Evolutionary conservation across 2,797 vertebrate species (phyloP).

Genomic region (Xerus rutilus): DNA sequence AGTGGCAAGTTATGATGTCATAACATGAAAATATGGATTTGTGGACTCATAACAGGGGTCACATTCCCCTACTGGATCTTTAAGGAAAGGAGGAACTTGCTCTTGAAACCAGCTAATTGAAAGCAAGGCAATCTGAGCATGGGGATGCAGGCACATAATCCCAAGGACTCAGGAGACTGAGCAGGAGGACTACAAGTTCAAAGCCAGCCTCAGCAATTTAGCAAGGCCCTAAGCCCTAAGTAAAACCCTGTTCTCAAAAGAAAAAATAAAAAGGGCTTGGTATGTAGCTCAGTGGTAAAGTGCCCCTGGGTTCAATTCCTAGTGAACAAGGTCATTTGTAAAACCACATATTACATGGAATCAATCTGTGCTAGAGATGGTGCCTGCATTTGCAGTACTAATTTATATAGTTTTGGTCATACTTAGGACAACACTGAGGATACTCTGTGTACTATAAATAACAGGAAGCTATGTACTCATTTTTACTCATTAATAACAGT

Average conservation of each 20-base stretch:
- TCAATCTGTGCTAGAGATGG: background rate
- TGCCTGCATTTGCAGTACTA: background rate
- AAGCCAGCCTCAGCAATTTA: too few species aligned
- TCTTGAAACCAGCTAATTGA: background rate
- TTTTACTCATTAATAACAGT: slow-evolving; percentile 36
- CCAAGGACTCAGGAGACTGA: too few species aligned
- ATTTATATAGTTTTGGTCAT: background rate
- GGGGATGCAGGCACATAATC: too few species aligned
- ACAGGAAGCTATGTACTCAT: background rate
- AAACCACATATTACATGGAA: background rate
- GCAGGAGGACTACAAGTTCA: too few species aligned
- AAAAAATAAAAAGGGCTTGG: too few species aligned
- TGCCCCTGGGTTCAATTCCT: too few species aligned
- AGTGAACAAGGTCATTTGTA: background rate
- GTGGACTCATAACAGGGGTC: background rate
- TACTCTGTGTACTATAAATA: background rate
- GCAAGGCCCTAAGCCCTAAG: too few species aligned
- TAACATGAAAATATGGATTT: background rate
- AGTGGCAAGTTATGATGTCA: background rate
- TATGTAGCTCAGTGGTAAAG: too few species aligned
- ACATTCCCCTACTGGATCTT: background rate
- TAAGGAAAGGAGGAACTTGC: background rate
- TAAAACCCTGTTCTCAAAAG: too few species aligned
- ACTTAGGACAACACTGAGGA: background rate
- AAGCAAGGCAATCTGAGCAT: background rate